Conservation (phyloP, 2,888 invertebrate genomes). For the Rhagophthalmus giganteus region DNA sequence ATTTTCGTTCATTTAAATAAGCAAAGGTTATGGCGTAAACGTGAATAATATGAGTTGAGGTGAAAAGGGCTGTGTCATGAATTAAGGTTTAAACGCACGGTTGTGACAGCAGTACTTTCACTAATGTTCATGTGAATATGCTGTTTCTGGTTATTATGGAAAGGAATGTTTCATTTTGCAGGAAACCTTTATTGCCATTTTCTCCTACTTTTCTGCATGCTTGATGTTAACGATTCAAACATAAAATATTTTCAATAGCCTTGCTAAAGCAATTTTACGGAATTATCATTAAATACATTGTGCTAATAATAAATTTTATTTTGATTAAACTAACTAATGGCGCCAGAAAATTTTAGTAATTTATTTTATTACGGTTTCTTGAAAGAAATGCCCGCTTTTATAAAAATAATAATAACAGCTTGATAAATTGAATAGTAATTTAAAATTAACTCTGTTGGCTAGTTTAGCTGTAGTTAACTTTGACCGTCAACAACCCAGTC, state of each 20-base stretch:
- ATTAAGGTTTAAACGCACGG: not conserved
- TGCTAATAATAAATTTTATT: not conserved
- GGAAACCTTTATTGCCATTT: not conserved
- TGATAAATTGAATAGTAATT: no score
- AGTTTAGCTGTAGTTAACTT: no score
- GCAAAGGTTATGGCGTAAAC: not conserved
- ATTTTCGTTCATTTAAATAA: not conserved
- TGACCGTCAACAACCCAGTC: no score
- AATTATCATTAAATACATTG: no score
- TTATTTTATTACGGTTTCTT: no score
- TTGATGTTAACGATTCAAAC: not conserved
- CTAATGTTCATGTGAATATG: not conserved
- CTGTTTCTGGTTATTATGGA: not conserved
- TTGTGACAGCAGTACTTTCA: constrained; percentile 2
- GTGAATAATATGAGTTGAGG: not conserved
- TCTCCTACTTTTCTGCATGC: not conserved
- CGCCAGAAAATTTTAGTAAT: no score
- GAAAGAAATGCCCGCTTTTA: no score
- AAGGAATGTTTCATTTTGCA: not conserved
- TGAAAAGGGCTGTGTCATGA: not conserved
- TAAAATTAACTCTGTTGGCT: no score
- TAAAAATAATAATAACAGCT: no score
- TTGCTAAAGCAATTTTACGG: no score
- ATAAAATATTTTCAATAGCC: no score
- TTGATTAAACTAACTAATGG: not conserved